A percentile compares a stretch with the other conserved stretches of the same genome.
phyloP scores from a whole-genome alignment of 37 sponge, comb jelly and placozoan genomes.

The Tethya wilhelma region DNA sequence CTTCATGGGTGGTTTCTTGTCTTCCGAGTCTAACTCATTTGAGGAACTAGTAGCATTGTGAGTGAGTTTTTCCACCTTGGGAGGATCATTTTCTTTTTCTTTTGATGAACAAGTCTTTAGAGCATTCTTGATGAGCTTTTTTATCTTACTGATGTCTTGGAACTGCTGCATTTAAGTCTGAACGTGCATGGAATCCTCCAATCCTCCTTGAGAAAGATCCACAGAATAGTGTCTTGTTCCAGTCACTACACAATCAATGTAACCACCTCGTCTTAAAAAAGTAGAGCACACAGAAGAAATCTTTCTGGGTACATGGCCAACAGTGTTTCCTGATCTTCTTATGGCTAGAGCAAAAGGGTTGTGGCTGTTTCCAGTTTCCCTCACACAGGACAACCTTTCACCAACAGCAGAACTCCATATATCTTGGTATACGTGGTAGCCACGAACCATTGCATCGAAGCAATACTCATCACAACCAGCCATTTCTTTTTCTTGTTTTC shows the following conservation, averaged over 20 bases:
- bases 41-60: too few species aligned
- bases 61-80: too few species aligned
- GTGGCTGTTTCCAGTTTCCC: conserved; percentile 12
- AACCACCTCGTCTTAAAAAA: conserved; percentile 8
- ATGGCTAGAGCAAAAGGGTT: conserved; percentile 46
- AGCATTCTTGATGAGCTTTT: conserved; percentile 14
- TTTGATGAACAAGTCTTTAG: neutral
- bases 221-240: conserved; percentile 22
- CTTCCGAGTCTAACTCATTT: too few species aligned
- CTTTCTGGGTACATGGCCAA: conserved; percentile 41
- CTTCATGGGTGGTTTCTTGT: too few species aligned
- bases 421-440: conserved; percentile 47
- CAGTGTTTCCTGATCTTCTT: conserved; percentile 1
- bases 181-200: neutral
- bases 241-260: conserved; percentile 25
- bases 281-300: conserved; percentile 30
- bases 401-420: conserved; percentile 40
- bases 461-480: too few species aligned
- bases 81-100: too few species aligned
- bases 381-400: conserved; percentile 20
- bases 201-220: conserved; percentile 13
- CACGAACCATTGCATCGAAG: conserved; percentile 35
- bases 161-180: too few species aligned
- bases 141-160: conserved; percentile 7
- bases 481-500: too few species aligned